Percentiles rank a stretch among this genome's conserved stretches.
Evolutionary conservation across 2,888 invertebrate species (phyloP).

Genomic region (Lochmaea capreae): DNA sequence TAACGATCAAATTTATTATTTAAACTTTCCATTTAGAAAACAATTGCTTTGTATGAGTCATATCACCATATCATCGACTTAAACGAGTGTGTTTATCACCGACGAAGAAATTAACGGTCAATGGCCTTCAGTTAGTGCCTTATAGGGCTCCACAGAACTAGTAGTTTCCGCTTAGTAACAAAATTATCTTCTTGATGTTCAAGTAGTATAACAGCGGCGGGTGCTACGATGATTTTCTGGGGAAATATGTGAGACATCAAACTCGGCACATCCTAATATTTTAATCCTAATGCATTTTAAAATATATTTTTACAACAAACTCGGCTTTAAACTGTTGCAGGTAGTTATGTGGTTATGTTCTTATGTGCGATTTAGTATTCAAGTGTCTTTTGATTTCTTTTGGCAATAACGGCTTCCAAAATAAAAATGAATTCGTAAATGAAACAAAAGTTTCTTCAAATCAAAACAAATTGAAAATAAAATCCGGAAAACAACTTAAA

Average conservation of each 20-base stretch:
- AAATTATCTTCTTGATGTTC: constrained; percentile 14
- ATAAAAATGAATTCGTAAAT: too few relatives aligned
- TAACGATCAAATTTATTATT: background rate
- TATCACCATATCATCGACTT: constrained; percentile 7
- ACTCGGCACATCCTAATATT: background rate
- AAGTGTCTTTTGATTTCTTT: too few relatives aligned
- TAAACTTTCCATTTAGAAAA: constrained; percentile 21
- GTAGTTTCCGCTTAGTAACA: constrained; percentile 12
- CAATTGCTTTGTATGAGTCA: constrained; percentile 10
- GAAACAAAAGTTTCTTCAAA: too few relatives aligned
- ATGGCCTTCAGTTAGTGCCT: constrained; percentile 22
- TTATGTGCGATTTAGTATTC: too few relatives aligned
- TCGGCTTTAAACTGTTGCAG: too few relatives aligned
- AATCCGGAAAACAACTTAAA: too few relatives aligned
- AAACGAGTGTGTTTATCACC: constrained; percentile 17
- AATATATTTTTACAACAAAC: too few relatives aligned
- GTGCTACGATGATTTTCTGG: background rate
- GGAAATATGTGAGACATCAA: background rate
- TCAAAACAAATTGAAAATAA: too few relatives aligned
- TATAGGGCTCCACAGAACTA: constrained; percentile 21
- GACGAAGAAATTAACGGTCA: constrained; percentile 31
- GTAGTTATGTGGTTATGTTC: too few relatives aligned
- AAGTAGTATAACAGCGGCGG: background rate
- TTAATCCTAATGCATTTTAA: background rate
- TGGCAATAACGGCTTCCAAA: too few relatives aligned